Evolutionary conservation across 2,113 vertebrate species (phyloP).

Genomic region (Bubalus kerabau): DNA sequence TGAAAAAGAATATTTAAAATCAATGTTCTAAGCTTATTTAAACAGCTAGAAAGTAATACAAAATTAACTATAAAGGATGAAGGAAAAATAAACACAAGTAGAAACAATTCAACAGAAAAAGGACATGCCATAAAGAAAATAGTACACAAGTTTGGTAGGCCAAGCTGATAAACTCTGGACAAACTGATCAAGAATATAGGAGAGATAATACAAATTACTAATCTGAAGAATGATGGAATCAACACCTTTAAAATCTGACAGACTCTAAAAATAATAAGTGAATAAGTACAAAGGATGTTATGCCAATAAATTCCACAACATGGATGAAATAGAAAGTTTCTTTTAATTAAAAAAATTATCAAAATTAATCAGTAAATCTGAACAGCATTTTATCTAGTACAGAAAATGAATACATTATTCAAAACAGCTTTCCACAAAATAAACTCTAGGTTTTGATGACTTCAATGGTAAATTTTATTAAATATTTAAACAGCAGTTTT

Average conservation of each 20-base stretch:
- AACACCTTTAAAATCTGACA: background rate
- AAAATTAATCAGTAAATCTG: background rate
- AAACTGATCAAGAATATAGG: background rate
- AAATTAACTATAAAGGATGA: background rate
- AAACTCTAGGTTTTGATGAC: background rate
- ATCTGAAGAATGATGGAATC: background rate
- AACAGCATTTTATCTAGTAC: background rate
- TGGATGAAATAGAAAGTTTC: background rate
- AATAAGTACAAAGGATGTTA: background rate
- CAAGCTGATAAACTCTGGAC: background rate
- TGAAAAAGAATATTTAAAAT: background rate
- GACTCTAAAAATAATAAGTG: background rate
- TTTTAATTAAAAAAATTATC: background rate
- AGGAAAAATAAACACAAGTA: background rate
- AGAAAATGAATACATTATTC: background rate
- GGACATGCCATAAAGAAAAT: background rate
- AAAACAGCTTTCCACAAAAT: background rate
- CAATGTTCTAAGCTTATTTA: background rate
- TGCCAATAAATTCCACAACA: background rate
- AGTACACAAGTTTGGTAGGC: background rate
- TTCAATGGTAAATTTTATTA: background rate
- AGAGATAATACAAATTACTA: background rate
- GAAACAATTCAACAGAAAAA: background rate
- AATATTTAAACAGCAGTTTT: background rate
- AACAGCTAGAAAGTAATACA: background rate